A percentile compares a stretch with the other conserved stretches of the same genome.
phyloP scores from a whole-genome alignment of 2,797 vertebrate genomes.

The Rhinophrynus dorsalis region DNA sequence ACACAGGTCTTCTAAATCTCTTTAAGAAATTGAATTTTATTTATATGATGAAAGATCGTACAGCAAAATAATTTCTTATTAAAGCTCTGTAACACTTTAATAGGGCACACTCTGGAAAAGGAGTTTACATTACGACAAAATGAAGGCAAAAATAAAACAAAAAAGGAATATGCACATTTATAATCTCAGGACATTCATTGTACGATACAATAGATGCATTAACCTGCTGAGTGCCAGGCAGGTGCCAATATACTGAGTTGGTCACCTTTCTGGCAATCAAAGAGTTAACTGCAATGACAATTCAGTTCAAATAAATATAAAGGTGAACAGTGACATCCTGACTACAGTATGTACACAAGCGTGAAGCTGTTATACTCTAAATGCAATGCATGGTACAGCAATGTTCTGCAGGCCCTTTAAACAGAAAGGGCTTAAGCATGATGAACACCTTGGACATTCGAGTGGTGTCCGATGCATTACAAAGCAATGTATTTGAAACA shows the following conservation, averaged over 20 bases:
- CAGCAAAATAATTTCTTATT: constrained; percentile 19
- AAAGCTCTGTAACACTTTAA: constrained; percentile 17
- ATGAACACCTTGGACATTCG: too few relatives aligned
- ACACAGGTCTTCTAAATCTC: neutral
- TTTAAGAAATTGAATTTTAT: constrained; percentile 41
- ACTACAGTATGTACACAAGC: constrained; percentile 23
- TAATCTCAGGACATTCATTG: constrained; percentile 59
- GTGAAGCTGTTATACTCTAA: neutral
- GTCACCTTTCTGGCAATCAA: too few relatives aligned
- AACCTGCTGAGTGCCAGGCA: too few relatives aligned
- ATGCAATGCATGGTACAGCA: neutral
- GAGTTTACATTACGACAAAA: neutral
- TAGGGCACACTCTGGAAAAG: neutral
- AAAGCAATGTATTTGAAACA: too few relatives aligned
- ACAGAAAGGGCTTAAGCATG: neutral
- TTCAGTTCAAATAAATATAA: constrained; percentile 68
- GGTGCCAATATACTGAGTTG: too few relatives aligned
- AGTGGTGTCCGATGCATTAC: too few relatives aligned
- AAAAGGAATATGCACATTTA: constrained; percentile 45
- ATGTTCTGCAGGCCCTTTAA: neutral
- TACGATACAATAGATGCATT: constrained; percentile 30
- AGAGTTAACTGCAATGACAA: constrained; percentile 57
- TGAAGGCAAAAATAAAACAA: constrained; percentile 1
- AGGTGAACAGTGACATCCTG: constrained; percentile 54
- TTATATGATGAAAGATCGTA: constrained; percentile 20